Evolutionary conservation across 1,140 invertebrate genomes (phyloP), one percentile per base, ranked within the genome.

Genomic region (Drosophila willistoni): DNA sequence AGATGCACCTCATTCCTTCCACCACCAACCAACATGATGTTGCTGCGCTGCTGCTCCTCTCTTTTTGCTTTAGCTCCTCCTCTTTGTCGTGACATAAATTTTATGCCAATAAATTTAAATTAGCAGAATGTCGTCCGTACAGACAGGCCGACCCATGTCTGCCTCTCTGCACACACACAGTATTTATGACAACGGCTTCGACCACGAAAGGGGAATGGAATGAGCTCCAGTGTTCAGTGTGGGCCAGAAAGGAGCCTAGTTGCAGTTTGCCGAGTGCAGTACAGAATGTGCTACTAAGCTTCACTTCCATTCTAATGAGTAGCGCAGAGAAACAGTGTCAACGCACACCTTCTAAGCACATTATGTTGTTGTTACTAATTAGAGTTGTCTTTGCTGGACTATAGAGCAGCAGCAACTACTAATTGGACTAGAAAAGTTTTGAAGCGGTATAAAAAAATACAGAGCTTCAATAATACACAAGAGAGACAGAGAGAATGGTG

Each of bases 21-120:
- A 62, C 12, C 25, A n/a, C 22, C 25, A 19, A 60, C 56, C 29
- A 19, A 44, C 57, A 44, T 7, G 22, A 25, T 25, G 22, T 3
- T 14, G 7, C 42, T 7, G 13, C 7, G 42, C 42, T 44, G 5
- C 42, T 44, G 42, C 42, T 44, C n/a, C 42, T 44, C 14, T n/a
- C 14, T n/a, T 22, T 10, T 12, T 2, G 7, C 39, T 14, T 25
- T n/a, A 3, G 12, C 42, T 47, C 9, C 54, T 41, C 17, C 42
- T 64, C 5, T 41, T 10, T 41, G 77, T 68, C 67, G 67, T 65
- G 63, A 64, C 80, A 76, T 72, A 83, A 86, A 86, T 86, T 87
- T 79, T 63, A 86, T 87, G 81, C 77, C 83, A 86, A 86, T 86
- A 86, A 86, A 86, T 86, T 86, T 87, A 87, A 86, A 86, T 86